Base-by-base conservation (phyloP, 2,113 vertebrate genomes). In the Aix galericulata region DNA sequence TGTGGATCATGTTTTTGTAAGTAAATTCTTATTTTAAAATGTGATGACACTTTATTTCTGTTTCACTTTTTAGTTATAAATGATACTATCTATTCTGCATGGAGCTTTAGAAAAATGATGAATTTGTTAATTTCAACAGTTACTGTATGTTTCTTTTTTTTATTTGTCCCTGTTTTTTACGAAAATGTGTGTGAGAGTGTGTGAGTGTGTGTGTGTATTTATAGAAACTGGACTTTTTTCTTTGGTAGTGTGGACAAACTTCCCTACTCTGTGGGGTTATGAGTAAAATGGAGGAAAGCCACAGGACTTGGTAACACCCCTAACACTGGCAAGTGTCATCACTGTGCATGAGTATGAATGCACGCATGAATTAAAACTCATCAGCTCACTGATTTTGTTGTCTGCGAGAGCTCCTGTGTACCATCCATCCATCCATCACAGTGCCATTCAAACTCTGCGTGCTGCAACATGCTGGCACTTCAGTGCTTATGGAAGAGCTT, bases 31-130 rank as follows among this genome's bases (percentile, higher is more conserved):
- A 50, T 7, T 93, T 94, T 50, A 72, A 82, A 91, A 76, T 64
- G 22, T 44, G 76, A 56, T 71, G 3, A 15, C 44, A 8, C 36
- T 91, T 90, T 29, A 27, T 93, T 94, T 94, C 78, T 71, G 29
- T 77, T 95, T 94, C 94, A 72, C 16, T 77, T 58, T 82, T 64
- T 36, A 67, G 20, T n/a, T 95, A 52, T 44, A 86, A 91, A 86
- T 10, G 81, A 38, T 32, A 26, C 23, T 72, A 63, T 40, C 32
- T 92, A 64, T 72, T 86, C 67, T 67, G 86, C 15, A 67, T 94
- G 94, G 44, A 82, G 18, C 46, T 82, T 84, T 91, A 87, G 75
- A 95, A 97, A 96, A 76, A 78, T 36, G 1, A 62, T 55, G 5
- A 84, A 71, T 2, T 46, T 84, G 34, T 5, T 44, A 20, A 66